Conservation (phyloP, 2,888 invertebrate species). For the Dexiosoma caninum region DNA sequence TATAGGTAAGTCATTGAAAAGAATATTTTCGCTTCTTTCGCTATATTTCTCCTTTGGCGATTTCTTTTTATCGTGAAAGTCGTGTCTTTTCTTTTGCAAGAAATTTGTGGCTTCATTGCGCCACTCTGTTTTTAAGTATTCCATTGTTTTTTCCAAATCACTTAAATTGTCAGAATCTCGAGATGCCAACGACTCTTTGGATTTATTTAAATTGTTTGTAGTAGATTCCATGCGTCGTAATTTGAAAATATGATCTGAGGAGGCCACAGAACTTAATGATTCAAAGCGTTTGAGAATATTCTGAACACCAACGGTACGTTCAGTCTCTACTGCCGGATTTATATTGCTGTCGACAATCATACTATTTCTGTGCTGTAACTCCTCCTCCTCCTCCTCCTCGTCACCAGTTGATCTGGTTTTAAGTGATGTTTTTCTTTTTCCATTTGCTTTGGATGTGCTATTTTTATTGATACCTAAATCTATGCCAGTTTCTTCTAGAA, state of each 20-base stretch:
- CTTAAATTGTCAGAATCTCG: constrained; percentile 71
- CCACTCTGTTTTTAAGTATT: constrained; percentile 76
- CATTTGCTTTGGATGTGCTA: constrained; percentile 39
- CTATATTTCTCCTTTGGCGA: constrained; percentile 65
- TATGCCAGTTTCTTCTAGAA: constrained; percentile 74
- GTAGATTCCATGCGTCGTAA: constrained; percentile 73
- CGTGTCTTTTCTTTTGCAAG: constrained; percentile 74
- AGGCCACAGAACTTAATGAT: constrained; percentile 73
- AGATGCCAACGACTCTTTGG: constrained; percentile 71
- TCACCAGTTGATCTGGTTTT: constrained; percentile 74
- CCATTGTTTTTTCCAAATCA: constrained; percentile 76
- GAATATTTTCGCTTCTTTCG: constrained; percentile 55
- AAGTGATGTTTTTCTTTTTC: constrained; percentile 68
- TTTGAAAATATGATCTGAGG: constrained; percentile 68
- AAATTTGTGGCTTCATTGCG: constrained; percentile 75
- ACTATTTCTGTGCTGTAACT: constrained; percentile 65
- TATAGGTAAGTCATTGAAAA: constrained; percentile 66
- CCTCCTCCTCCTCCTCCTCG: constrained; percentile 72
- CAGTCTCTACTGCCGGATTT: constrained; percentile 60
- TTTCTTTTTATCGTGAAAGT: constrained; percentile 69
- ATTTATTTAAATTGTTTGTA: constrained; percentile 72
- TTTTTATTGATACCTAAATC: constrained; percentile 69
- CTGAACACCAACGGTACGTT: constrained; percentile 70
- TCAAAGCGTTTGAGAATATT: constrained; percentile 74
- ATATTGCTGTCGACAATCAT: not conserved